Evolutionary conservation across 1,140 invertebrate species (phyloP), one percentile per base, ranked within the genome.

Genomic region (Neodiprion virginianus): DNA sequence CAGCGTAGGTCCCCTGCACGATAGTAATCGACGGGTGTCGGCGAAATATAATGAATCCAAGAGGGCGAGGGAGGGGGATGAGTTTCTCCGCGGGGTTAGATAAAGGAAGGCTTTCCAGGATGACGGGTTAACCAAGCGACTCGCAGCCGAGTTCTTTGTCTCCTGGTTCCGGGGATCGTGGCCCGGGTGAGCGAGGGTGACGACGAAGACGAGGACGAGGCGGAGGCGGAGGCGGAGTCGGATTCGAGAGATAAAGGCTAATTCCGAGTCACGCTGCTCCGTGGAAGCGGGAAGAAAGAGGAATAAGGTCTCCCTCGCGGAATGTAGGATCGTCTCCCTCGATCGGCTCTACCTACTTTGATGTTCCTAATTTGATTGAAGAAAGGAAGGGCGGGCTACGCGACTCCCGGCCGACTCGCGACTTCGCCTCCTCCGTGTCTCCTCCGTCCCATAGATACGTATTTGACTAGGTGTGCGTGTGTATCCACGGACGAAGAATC

Each of bases 341-440:
- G 53, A 61, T 61, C 53, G 53, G 53, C 53, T 40, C 53, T 61
- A 61, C 53, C 53, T 82, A 85, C 88, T 89, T 89, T 89, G 88
- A 89, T 89, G 88, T 89, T 84, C 83, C 86, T 88, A 89, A 88
- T 88, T 89, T 88, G 86, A 89, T 89, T 89, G 88, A 88, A 88
- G 82, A 86, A 88, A 89, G 53, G n/a, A 61, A 61, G 53, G n/a
- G 53, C 53, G 7, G 53, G n/a, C 28, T 40, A 40, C 11, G 53
- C 11, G 5, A 61, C n/a, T 40, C 28, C 2, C 28, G 28, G 28
- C 5, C 28, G 28, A 40, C 28, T 40, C 28, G 28, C 11, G 53
- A 61, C 53, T 14, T 61, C 53, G 8, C 11, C 53, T 61, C n/a
- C 53, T 61, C 53, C 53, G 4, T 17, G 5, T 40, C 53, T 8